phyloP scores from a whole-genome alignment of 1,140 invertebrate genomes.

The Macrosteles quadrilineatus region DNA sequence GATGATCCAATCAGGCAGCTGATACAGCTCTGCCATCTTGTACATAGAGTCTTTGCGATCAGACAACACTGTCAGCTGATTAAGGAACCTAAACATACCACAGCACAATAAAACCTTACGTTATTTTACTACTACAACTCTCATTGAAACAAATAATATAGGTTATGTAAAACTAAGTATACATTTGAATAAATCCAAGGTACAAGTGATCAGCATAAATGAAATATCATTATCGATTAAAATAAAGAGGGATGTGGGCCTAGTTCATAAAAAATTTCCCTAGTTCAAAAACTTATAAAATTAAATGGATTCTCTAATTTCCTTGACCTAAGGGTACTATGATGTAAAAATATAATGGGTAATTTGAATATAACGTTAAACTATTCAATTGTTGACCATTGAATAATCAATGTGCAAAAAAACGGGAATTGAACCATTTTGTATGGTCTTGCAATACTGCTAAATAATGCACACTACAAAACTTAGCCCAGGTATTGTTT shows the following conservation, averaged over 20 bases:
- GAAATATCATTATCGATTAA: neutral
- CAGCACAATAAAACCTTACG: neutral
- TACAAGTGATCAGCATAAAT: neutral
- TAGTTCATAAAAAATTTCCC: neutral
- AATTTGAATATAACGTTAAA: too few relatives aligned
- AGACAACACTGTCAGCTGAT: constrained; percentile 58
- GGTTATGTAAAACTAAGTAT: neutral
- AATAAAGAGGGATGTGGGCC: neutral
- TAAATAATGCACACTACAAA: too few relatives aligned
- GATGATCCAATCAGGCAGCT: constrained; percentile 66
- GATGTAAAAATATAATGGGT: too few relatives aligned
- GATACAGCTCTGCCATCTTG: constrained; percentile 57
- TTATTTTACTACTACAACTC: neutral
- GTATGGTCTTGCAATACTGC: too few relatives aligned
- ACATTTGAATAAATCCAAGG: neutral
- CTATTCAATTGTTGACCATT: too few relatives aligned
- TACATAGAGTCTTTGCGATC: constrained; percentile 57
- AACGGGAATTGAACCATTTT: too few relatives aligned
- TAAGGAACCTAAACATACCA: constrained; percentile 51
- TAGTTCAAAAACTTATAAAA: too few relatives aligned
- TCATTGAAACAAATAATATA: neutral
- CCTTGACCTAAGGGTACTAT: too few relatives aligned
- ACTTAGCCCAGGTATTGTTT: too few relatives aligned
- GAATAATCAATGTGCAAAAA: too few relatives aligned
- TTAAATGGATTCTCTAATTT: too few relatives aligned